Evolutionary conservation across 1,140 invertebrate species (phyloP), one percentile per base, ranked within the genome.

Genomic region (Mizuhopecten yessoensis): DNA sequence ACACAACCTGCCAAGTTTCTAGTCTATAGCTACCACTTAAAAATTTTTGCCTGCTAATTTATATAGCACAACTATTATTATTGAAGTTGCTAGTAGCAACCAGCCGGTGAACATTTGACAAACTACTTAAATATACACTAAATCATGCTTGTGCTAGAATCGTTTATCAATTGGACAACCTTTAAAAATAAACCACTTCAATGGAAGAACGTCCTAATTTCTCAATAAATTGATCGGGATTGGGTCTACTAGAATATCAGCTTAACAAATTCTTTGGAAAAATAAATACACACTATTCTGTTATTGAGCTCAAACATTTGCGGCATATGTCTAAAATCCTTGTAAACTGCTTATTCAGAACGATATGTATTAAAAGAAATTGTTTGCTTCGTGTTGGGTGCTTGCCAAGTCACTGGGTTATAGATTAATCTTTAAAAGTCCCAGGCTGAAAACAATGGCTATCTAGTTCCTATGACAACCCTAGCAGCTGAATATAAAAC

Each of bases 381-480:
- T 87, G 91, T 89, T 93, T 91, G 86, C 87, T 90, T 20, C 90
- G 90, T 34, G 90, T 91, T 93, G 92, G 93, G 90, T 36, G 42
- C 11, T 39, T 86, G 92, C 92, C 93, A 93, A 93, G 90, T 90
- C 49, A 90, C 42, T 88, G n/a, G 86, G 86, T 89, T 88, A 90
- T 90, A 92, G 87, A 90, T 89, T 90, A 93, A 92, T 90, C 92
- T 92, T 89, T 92, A 89, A 91, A 92, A 57, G 86, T 88, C 88
- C 86, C 89, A 75, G 86, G 42, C 57, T 33, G 45, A 89, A 93
- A 92, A 92, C 87, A 92, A 91, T 89, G 89, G 89, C 86, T 93
- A 93, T 91, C 90, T 93, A 17, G 93, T 94, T 91, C 91, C 93
- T 91, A 94, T 94, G 90, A 89, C 86, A 92, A 92, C 90, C 45